Percentiles rank a stretch among this genome's conserved stretches.
These are phyloP conservation scores for Homarus americanus DNA, from an alignment of 1,140 invertebrate species.

Conservation along the genomic window DNA sequence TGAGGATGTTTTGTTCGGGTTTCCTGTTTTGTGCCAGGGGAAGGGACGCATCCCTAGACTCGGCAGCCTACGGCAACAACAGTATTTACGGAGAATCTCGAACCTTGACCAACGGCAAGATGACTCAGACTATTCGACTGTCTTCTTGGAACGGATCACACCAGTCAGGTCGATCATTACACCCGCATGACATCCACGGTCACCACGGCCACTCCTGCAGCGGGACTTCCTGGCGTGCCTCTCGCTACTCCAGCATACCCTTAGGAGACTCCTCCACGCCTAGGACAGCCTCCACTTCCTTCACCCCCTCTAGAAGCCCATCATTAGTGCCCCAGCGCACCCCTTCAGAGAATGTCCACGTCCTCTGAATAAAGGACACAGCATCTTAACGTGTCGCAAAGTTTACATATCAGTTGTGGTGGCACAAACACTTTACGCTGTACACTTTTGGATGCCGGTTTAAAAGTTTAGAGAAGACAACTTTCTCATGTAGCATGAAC, in stretches of 20 bases:
- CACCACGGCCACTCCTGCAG: slow-evolving; percentile 1
- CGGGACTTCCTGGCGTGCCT: slow-evolving; percentile 21
- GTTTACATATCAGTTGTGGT: slow-evolving; percentile 9
- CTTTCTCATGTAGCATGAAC: not conserved
- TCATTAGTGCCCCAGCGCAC: not conserved
- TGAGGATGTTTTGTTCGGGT: slow-evolving; percentile 88
- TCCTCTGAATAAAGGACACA: not conserved
- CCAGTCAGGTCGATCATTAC: not conserved
- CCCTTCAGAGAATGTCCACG: slow-evolving; percentile 26
- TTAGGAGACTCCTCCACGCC: slow-evolving; percentile 20
- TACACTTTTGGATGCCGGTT: not conserved
- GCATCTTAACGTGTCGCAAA: not conserved
- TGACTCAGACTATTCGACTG: slow-evolving; percentile 37
- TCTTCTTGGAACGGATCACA: slow-evolving; percentile 40
- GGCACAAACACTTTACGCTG: slow-evolving; percentile 1
- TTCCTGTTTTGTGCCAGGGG: not conserved
- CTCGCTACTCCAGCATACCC: slow-evolving; percentile 32
- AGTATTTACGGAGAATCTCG: slow-evolving; percentile 67
- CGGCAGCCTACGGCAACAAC: slow-evolving; percentile 37
- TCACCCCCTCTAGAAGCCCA: not conserved
- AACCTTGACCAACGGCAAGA: slow-evolving; percentile 37
- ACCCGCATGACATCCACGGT: not conserved
- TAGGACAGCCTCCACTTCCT: slow-evolving; percentile 7
- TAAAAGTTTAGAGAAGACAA: not conserved
- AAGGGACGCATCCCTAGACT: slow-evolving; percentile 34